These are phyloP conservation scores for Sander lucioperca DNA, from an alignment of 2,113 vertebrate genomes.

Conservation along the genomic window DNA sequence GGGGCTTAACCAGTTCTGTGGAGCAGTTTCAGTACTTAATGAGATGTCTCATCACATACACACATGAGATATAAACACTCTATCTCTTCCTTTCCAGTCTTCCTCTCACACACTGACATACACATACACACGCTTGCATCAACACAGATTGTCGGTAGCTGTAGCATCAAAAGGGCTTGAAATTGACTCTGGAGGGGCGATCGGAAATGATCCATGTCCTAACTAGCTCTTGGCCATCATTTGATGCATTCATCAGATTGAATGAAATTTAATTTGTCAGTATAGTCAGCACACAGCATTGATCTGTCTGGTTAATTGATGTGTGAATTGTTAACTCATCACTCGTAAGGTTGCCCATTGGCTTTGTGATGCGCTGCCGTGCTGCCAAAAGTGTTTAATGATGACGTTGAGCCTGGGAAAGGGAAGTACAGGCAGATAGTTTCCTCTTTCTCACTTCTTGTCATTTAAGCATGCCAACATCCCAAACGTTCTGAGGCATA, in stretches of 20 bases:
- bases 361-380: slow-evolving; percentile 17
- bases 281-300: slow-evolving; percentile 39
- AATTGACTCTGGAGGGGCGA: slow-evolving; percentile 8
- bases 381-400: slow-evolving; percentile 31
- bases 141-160: slow-evolving; percentile 6
- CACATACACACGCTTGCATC: not conserved
- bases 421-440: not conserved
- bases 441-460: not conserved
- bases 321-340: slow-evolving; percentile 40
- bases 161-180: slow-evolving; percentile 35
- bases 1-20: slow-evolving; percentile 22
- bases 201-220: slow-evolving; percentile 38
- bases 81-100: not conserved
- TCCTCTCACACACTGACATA: not conserved
- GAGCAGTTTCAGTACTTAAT: slow-evolving; percentile 46
- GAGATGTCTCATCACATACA: slow-evolving; percentile 46
- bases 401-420: slow-evolving; percentile 17
- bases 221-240: slow-evolving; percentile 29
- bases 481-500: not conserved
- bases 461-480: not conserved
- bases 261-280: slow-evolving; percentile 54
- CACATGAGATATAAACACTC: slow-evolving; percentile 10
- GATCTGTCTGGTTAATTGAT: slow-evolving; percentile 55
- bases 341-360: not conserved
- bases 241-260: slow-evolving; percentile 41